These are phyloP conservation scores for Holacanthus passer DNA, from an alignment of 2,113 vertebrate genomes.

Conservation along the genomic window DNA sequence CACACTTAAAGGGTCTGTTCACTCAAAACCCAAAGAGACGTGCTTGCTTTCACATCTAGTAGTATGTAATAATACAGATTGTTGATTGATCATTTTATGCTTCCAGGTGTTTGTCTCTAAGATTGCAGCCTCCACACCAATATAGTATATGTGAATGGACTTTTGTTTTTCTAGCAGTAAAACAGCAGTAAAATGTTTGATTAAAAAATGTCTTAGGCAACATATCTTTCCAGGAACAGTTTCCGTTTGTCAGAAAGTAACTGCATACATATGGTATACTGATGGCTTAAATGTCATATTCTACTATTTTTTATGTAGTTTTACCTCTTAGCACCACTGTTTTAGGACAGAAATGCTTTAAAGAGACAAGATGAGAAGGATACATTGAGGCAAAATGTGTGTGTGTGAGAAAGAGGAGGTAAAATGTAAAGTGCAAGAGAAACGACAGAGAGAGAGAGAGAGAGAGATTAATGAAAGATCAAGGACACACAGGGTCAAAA, in stretches of 20 bases:
- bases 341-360: background rate
- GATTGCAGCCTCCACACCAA: background rate
- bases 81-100: background rate
- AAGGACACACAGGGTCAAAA: constrained; percentile 18
- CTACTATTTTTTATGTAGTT: background rate
- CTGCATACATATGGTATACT: background rate
- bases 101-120: background rate
- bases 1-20: too few relatives aligned
- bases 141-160: too few relatives aligned
- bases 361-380: background rate
- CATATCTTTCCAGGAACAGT: background rate
- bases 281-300: background rate
- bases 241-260: too few relatives aligned
- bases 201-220: background rate
- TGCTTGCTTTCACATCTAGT: too few relatives aligned
- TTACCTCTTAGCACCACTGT: background rate
- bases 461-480: constrained; percentile 19
- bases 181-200: background rate
- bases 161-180: too few relatives aligned
- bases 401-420: background rate
- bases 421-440: background rate
- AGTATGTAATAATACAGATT: background rate
- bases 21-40: too few relatives aligned
- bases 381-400: background rate
- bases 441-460: background rate